These are phyloP conservation scores for Agelastica alni DNA, from an alignment of 2,888 invertebrate genomes.

Conservation along the genomic window DNA sequence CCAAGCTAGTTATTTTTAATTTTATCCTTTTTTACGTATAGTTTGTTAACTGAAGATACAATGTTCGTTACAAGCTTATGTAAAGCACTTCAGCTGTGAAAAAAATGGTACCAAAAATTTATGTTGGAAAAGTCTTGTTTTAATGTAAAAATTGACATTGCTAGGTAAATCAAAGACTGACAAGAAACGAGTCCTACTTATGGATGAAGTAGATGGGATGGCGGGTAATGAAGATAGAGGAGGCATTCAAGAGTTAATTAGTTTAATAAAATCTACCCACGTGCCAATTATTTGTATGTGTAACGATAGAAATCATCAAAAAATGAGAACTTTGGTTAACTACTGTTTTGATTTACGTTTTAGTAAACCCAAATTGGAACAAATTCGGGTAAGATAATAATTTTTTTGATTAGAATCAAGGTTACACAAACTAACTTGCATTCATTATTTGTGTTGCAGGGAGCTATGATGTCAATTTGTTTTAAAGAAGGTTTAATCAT, in stretches of 20 bases:
- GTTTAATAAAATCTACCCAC: slow-evolving; percentile 83
- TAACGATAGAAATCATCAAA: slow-evolving; percentile 92
- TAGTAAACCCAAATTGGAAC: slow-evolving; percentile 81
- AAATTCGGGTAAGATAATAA: slow-evolving; percentile 83
- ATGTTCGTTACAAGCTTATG: no score
- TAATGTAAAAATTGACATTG: no score
- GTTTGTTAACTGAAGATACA: no score
- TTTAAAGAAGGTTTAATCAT: slow-evolving; percentile 88
- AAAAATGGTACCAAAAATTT: no score
- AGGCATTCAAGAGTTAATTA: slow-evolving; percentile 92
- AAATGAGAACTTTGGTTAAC: slow-evolving; percentile 90
- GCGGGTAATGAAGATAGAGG: slow-evolving; percentile 98
- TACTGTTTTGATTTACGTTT: slow-evolving; percentile 94
- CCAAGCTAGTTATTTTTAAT: no score
- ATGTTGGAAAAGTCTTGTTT: no score
- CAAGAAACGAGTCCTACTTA: slow-evolving; percentile 89
- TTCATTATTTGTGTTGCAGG: slow-evolving; percentile 58
- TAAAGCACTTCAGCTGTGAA: no score
- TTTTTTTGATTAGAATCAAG: not conserved
- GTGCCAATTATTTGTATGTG: slow-evolving; percentile 97
- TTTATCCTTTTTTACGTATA: no score
- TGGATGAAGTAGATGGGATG: slow-evolving; percentile 99
- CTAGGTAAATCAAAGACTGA: slow-evolving; percentile 53
- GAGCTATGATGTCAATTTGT: slow-evolving; percentile 88
- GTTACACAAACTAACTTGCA: not conserved